Base-by-base conservation (phyloP, 2,888 invertebrate species). In the Polydesmus complanatus region DNA sequence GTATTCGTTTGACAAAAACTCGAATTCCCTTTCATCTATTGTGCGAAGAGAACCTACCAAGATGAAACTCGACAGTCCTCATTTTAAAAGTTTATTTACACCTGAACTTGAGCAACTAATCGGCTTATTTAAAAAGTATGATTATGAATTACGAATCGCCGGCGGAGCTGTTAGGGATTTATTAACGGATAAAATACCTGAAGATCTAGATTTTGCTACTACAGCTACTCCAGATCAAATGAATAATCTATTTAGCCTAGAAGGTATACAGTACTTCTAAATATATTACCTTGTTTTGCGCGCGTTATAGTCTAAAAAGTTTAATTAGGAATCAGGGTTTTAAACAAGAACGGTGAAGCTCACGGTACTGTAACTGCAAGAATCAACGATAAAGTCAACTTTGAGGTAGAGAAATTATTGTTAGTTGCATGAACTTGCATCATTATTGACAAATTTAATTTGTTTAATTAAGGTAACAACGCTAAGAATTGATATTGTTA, bases 201-300 rank as follows among this genome's bases (percentile, higher is more conserved):
- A 86, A 70, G 98, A 99, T 75, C 77, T 99, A 56, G 98, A 99
- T 76, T 95, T 99, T 78, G 98, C 98, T 0, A 95, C 97, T 3
- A 88, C 86, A 19, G 98, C 98, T 8, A 97, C 96, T 0, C 98
- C 98, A 0, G 80, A 83, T 19, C 81, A 98, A 77, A 96, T 99
- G 96, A 94, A 92, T 72, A 81, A 83, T 48, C 90, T 97, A 85
- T 95, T 97, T 70, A 82, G 77, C 3, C 76, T 78, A 55, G 92
- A 94, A 76, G 78, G 83, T 58, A 79, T 98, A 26, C n/a, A n/a
- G n/a, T n/a, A n/a, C n/a, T n/a, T n/a, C n/a, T n/a, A n/a, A n/a
- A n/a, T n/a, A n/a, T n/a, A n/a, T n/a, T n/a, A n/a, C n/a, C n/a
- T n/a, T n/a, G n/a, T n/a, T n/a, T n/a, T n/a, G n/a, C n/a, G n/a